Percentiles rank a stretch among this genome's conserved stretches.
Evolutionary conservation across 2,797 vertebrate species (phyloP).

Genomic region (Sebastiscus tertius): DNA sequence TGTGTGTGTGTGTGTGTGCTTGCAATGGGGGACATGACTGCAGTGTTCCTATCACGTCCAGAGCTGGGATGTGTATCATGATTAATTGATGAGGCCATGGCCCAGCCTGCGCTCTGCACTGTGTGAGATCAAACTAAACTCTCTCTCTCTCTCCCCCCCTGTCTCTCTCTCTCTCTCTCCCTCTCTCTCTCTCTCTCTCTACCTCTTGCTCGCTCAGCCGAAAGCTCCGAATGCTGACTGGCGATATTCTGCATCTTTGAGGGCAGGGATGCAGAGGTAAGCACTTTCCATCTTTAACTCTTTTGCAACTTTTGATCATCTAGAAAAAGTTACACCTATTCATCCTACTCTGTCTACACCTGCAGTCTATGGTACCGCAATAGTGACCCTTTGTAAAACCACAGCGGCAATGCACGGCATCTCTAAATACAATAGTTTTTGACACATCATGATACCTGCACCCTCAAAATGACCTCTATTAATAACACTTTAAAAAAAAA

Average conservation of each 20-base stretch:
- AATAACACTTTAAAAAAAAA: neutral
- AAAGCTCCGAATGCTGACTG: conserved; percentile 98
- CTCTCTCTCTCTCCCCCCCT: conserved; percentile 54
- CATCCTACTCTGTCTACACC: neutral
- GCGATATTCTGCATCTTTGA: conserved; percentile 98
- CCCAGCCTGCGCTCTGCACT: conserved; percentile 61
- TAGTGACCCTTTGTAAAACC: neutral
- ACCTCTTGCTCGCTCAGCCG: conserved; percentile 86
- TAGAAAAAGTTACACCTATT: conserved; percentile 14
- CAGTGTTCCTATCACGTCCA: conserved; percentile 71
- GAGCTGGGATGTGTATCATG: conserved; percentile 73
- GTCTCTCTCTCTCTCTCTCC: conserved; percentile 25
- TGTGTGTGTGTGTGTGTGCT: conserved; percentile 19
- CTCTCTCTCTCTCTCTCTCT: conserved; percentile 41
- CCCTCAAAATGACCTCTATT: neutral
- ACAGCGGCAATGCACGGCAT: neutral
- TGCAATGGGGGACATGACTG: conserved; percentile 49
- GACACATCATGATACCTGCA: neutral
- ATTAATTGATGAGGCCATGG: conserved; percentile 82
- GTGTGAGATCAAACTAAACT: conserved; percentile 78
- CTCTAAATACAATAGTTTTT: neutral
- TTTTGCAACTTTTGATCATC: conserved; percentile 55
- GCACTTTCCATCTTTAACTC: conserved; percentile 69
- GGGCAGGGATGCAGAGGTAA: conserved; percentile 97
- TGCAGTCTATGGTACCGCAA: neutral